Evolutionary conservation across 2,888 invertebrate species (phyloP).

Genomic region (Dasypogon diadema): DNA sequence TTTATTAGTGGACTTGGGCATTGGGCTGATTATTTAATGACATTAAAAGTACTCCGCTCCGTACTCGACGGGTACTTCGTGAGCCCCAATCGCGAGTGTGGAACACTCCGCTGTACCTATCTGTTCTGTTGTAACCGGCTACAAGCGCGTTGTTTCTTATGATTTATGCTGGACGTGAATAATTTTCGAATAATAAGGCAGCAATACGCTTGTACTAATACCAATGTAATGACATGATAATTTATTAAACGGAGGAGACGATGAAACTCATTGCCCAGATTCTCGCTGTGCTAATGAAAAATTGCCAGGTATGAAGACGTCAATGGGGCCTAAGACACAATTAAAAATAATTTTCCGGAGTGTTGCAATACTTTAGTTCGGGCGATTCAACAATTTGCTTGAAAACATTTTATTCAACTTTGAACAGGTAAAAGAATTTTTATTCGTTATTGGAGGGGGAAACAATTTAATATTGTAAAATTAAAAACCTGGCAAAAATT

Average conservation of each 20-base stretch:
- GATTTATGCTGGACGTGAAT: constrained; percentile 51
- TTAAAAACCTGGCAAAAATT: too few species aligned
- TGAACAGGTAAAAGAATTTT: too few species aligned
- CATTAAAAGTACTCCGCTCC: constrained; percentile 12
- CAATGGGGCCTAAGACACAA: constrained; percentile 18
- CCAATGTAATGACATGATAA: constrained; percentile 16
- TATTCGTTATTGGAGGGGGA: not conserved
- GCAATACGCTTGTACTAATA: constrained; percentile 18
- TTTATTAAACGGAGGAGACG: constrained; percentile 39
- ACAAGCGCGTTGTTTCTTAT: constrained; percentile 41
- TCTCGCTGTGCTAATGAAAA: constrained; percentile 26
- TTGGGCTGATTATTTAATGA: constrained; percentile 31
- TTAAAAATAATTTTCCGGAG: constrained; percentile 45
- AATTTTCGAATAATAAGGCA: constrained; percentile 48
- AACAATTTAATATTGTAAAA: not conserved
- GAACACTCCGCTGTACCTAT: constrained; percentile 5
- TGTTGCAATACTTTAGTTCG: too few species aligned
- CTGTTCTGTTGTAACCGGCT: constrained; percentile 32
- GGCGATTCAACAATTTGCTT: too few species aligned
- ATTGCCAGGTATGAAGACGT: constrained; percentile 48
- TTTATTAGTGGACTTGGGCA: not conserved
- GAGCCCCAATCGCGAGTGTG: constrained; percentile 4
- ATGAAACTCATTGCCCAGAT: constrained; percentile 18
- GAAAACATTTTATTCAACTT: too few species aligned
- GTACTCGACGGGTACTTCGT: not conserved